phyloP scores from a whole-genome alignment of 2,113 vertebrate genomes.

The Lepidothrix coronata region DNA sequence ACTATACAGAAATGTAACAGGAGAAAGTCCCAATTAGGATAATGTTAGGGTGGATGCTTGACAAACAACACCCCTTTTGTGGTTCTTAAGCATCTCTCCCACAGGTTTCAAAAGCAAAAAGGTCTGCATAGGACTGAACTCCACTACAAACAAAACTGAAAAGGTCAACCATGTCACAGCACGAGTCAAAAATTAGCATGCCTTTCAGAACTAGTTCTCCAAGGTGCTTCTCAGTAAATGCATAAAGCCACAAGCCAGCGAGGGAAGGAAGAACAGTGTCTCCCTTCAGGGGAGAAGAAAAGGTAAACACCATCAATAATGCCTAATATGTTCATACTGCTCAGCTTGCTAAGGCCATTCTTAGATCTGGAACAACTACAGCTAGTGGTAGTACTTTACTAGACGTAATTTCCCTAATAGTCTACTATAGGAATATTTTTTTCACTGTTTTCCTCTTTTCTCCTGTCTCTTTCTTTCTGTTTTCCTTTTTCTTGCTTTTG shows the following conservation, averaged over 20 bases:
- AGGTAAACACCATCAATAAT: accelerated
- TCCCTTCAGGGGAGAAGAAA: background rate
- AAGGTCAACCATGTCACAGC: background rate
- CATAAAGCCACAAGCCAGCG: background rate
- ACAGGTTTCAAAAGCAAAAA: background rate
- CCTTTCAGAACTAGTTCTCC: background rate
- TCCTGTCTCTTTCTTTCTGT: background rate
- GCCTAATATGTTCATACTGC: background rate
- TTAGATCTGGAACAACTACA: background rate
- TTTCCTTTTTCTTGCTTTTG: background rate
- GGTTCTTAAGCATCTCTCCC: background rate
- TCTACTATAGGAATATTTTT: background rate
- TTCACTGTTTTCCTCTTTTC: background rate
- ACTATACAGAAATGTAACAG: background rate
- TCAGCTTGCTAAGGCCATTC: background rate
- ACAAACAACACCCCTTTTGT: background rate
- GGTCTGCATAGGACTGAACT: background rate
- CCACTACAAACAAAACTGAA: background rate
- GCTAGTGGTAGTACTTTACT: background rate
- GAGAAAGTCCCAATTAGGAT: background rate
- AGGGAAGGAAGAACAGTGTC: background rate
- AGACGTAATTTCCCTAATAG: background rate
- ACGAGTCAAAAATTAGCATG: background rate
- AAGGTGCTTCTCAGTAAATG: background rate
- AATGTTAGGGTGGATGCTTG: background rate